These are phyloP conservation scores for Zaprionus davidi DNA, from an alignment of 1,140 invertebrate genomes.

Conservation along the genomic window DNA sequence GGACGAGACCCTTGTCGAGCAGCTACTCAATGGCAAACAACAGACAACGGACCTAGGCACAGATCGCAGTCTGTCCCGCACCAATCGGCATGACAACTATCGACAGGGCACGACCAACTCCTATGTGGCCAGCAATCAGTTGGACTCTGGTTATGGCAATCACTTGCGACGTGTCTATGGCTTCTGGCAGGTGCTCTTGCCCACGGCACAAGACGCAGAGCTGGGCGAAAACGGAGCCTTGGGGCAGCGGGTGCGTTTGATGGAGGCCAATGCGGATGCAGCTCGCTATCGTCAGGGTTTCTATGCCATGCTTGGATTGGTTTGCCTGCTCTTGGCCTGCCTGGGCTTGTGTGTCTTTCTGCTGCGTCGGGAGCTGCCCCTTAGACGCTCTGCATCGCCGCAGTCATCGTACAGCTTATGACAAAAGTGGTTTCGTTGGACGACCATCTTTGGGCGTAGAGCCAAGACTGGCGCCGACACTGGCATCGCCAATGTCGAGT, in stretches of 20 bases:
- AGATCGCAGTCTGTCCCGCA: slow-evolving; percentile 69
- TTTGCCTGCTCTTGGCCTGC: slow-evolving; percentile 70
- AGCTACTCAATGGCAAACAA: slow-evolving; percentile 49
- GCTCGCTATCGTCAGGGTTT: slow-evolving; percentile 81
- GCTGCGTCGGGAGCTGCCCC: slow-evolving; percentile 58
- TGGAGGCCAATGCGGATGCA: slow-evolving; percentile 74
- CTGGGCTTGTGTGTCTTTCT: slow-evolving; percentile 78
- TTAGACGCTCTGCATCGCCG: slow-evolving; percentile 38
- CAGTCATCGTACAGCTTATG: slow-evolving; percentile 71
- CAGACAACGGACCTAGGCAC: slow-evolving; percentile 6
- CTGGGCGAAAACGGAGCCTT: slow-evolving; percentile 27
- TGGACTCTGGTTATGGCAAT: slow-evolving; percentile 66
- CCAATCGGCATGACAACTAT: slow-evolving; percentile 61
- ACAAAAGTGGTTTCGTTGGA: slow-evolving; percentile 83
- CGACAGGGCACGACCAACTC: slow-evolving; percentile 32
- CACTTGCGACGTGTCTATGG: slow-evolving; percentile 68
- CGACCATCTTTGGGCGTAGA: slow-evolving; percentile 69
- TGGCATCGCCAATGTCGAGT: slow-evolving; percentile 73
- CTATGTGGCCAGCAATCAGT: slow-evolving; percentile 55
- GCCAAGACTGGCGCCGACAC: slow-evolving; percentile 48
- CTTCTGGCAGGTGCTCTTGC: slow-evolving; percentile 79
- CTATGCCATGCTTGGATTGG: slow-evolving; percentile 73
- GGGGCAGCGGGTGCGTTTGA: slow-evolving; percentile 60
- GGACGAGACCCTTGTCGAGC: slow-evolving; percentile 57
- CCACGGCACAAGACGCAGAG: slow-evolving; percentile 45